These are phyloP conservation scores for Amphibalanus amphitrite DNA, from an alignment of 1,140 invertebrate species.

Conservation along the genomic window DNA sequence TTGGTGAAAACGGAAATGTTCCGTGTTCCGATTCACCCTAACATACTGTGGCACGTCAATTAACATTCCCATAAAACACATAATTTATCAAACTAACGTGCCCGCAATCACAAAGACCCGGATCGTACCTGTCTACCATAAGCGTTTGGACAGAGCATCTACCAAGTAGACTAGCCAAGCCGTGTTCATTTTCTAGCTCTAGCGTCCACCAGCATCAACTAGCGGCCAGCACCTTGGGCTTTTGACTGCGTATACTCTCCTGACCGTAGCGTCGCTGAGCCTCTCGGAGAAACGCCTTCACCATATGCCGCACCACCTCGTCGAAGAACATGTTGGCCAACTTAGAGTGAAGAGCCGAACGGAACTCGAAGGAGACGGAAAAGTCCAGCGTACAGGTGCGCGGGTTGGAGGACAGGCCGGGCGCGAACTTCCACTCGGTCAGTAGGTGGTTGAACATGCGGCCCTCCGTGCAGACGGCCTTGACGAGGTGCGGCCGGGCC, in stretches of 20 bases:
- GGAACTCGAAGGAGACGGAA: conserved; percentile 76
- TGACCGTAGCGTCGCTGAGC: conserved; percentile 56
- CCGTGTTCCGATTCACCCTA: no score
- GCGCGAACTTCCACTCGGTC: conserved; percentile 81
- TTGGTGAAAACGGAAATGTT: no score
- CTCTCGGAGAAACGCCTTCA: conserved; percentile 74
- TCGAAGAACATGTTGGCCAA: conserved; percentile 88
- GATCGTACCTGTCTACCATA: no score
- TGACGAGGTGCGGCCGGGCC: conserved; percentile 46
- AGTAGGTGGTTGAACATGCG: conserved; percentile 74
- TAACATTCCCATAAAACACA: no score
- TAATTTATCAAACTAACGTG: no score
- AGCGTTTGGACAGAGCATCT: no score
- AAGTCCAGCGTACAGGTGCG: conserved; percentile 77
- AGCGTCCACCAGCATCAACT: neutral
- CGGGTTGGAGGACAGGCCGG: conserved; percentile 60
- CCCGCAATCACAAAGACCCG: no score
- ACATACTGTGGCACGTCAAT: no score
- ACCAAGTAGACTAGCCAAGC: no score
- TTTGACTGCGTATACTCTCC: conserved; percentile 11
- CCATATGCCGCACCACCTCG: conserved; percentile 87
- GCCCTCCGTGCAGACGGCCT: conserved; percentile 75
- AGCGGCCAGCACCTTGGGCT: conserved; percentile 8
- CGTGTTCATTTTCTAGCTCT: no score
- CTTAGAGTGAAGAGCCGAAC: conserved; percentile 64